Base-by-base conservation (phyloP, 2,888 invertebrate species). In the Spodoptera picta region DNA sequence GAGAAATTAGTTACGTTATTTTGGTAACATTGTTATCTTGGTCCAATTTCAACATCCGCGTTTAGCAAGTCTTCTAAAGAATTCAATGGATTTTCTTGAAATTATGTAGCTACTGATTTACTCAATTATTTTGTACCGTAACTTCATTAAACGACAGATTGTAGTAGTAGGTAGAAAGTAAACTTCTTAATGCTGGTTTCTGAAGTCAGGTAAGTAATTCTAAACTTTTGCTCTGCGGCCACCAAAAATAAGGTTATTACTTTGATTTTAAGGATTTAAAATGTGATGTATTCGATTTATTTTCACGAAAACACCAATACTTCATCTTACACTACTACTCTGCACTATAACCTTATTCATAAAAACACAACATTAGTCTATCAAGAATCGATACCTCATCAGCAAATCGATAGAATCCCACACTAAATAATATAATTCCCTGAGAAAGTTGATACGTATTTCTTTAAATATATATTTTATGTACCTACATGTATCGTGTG, bases 371-470 rank as follows among this genome's bases (percentile, higher is more conserved):
- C 27, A 4, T 53, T 53, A 60, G 45, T 24, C 19, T 43, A 48
- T 10, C 10, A 55, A 47, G 42, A 7, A 74, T 60, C 64, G 54
- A 71, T 59, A 36, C 6, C 36, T 9, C 7, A 36, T 51, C 14
- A 41, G 27, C 53, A 56, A 69, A 44, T 51, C 48, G 60, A 69
- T 66, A 67, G 9, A 5, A 56, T 45, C 57, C 41, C 63, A 57
- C 47, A 64, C 46, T 66, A 36, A 36, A 36, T 66, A 69, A 56
- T 58, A 47, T 24, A 43, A 49, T 68, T 19, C 52, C n/a, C 59
- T 36, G 77, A 82, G 90, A 89, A 89, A 90, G 90, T 77, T 82
- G 85, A 83, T 84, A 84, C 83, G 81, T 83, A 84, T 86, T 86
- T 88, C 90, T 89, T 88, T 83, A 84, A 86, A 86, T 27, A 27